Base-by-base conservation (phyloP, 1,140 invertebrate genomes). In the Heterodera carotae region DNA sequence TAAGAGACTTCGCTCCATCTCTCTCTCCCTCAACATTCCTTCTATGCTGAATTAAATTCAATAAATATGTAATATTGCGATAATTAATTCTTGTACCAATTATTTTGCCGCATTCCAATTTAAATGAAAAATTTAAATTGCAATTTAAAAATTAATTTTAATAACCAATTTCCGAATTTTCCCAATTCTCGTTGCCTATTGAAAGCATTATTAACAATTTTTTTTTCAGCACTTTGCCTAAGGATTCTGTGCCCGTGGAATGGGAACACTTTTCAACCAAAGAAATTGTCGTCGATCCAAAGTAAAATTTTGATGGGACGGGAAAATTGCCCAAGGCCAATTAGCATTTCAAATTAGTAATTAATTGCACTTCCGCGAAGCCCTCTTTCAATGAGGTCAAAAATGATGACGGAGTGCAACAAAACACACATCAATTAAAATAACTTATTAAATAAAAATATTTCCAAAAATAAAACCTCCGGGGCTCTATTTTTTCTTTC, bases 241-340 rank as follows among this genome's bases (percentile, higher is more conserved):
- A 85, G 74, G 76, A 81, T 64, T 36, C 67, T 36, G 76, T 86
- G 31, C 85, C 85, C 15, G 56, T 74, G 33, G 79, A 83, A 69
- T 86, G 85, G 85, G 80, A 82, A 27, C 39, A 84, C 36, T 80
- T 82, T 36, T 43, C 81, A 43, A 80, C 78, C 62, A 82, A 86
- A 53, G 85, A 86, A 70, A 75, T 87, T 36, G 83, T 88, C 34
- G 64, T 59, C 27, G 85, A 86, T 48, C 86, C 85, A 62, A 82
- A 78, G 85, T 86, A 64, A 78, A n/a, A 48, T 56, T 33, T 68
- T 56, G n/a, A n/a, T n/a, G n/a, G n/a, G n/a, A n/a, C n/a, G 34
- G 27, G 33, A 62, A 75, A 22, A 76, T 48, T 80, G 8, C 27
- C 76, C 72, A 18, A 27, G 12, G 29, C 27, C 5, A 33, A 0